phyloP scores from a whole-genome alignment of 2,888 invertebrate genomes.

The Chloromyia formosa region DNA sequence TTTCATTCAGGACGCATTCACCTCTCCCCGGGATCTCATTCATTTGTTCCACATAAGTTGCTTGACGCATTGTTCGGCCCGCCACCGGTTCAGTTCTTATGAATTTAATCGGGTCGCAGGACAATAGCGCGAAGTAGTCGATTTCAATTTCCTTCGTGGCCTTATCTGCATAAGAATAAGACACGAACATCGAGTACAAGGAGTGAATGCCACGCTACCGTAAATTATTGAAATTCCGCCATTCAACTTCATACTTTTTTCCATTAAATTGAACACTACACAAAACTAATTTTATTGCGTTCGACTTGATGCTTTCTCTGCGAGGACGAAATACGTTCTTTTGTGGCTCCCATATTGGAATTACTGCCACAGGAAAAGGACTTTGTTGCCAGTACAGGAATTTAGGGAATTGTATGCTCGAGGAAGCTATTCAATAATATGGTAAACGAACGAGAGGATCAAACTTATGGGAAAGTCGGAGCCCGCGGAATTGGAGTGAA shows the following conservation, averaged over 20 bases:
- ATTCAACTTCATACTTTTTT: constrained; percentile 30
- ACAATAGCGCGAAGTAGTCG: constrained; percentile 43
- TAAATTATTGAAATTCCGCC: constrained; percentile 25
- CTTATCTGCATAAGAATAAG: constrained; percentile 47
- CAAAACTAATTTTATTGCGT: constrained; percentile 11
- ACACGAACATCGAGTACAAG: neutral
- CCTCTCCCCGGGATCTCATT: constrained; percentile 1
- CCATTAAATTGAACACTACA: constrained; percentile 44
- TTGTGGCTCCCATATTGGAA: no score
- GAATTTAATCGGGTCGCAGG: constrained; percentile 43
- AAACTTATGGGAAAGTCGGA: no score
- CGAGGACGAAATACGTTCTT: no score
- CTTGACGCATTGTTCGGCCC: constrained; percentile 3
- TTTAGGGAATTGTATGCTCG: no score
- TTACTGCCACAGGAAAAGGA: no score
- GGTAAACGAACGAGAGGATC: no score
- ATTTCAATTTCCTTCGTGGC: constrained; percentile 44
- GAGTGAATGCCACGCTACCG: constrained; percentile 19
- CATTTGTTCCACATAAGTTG: constrained; percentile 29
- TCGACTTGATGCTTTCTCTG: no score
- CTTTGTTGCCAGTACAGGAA: no score
- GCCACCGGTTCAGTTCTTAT: constrained; percentile 26
- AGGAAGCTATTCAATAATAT: no score
- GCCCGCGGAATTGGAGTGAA: no score
- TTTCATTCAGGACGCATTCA: neutral